Evolutionary conservation across 2,113 vertebrate species (phyloP).

Genomic region (Spermophilus dauricus): DNA sequence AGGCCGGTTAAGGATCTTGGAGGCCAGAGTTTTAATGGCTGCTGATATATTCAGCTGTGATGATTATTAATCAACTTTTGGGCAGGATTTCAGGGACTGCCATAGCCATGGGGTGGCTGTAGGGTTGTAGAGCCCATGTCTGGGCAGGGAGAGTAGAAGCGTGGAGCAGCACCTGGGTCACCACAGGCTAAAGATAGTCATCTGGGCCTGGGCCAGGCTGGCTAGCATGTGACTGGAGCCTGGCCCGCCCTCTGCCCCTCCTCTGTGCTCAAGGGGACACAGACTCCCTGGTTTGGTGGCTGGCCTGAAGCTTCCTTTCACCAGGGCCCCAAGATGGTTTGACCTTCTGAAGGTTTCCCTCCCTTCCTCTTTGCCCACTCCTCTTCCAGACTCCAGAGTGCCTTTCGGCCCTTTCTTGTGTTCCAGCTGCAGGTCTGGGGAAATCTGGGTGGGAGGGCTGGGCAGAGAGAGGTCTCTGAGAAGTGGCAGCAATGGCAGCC

Average conservation of each 20-base stretch:
- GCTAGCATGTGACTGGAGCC: neutral
- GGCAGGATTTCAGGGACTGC: neutral
- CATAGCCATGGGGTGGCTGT: neutral
- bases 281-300: neutral
- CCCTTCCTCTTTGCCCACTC: rapidly evolving
- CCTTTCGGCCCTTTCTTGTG: neutral
- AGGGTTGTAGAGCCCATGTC: neutral
- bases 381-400: too few relatives aligned
- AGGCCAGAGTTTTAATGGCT: neutral
- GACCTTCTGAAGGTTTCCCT: neutral
- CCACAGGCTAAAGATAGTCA: slow-evolving; percentile 75
- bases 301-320: neutral
- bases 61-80: slow-evolving; percentile 11
- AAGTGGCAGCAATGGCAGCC: neutral
- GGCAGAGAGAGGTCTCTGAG: slow-evolving; percentile 34
- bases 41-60: neutral
- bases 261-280: neutral
- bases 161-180: neutral
- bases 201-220: neutral
- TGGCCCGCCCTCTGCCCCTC: neutral
- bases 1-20: neutral
- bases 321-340: neutral
- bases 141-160: slow-evolving; percentile 14
- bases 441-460: neutral
- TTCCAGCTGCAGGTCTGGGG: neutral